Percentiles rank a stretch among this genome's conserved stretches.
These are phyloP conservation scores for Drosophila sucinea DNA, from an alignment of 1,140 invertebrate genomes.

Conservation along the genomic window DNA sequence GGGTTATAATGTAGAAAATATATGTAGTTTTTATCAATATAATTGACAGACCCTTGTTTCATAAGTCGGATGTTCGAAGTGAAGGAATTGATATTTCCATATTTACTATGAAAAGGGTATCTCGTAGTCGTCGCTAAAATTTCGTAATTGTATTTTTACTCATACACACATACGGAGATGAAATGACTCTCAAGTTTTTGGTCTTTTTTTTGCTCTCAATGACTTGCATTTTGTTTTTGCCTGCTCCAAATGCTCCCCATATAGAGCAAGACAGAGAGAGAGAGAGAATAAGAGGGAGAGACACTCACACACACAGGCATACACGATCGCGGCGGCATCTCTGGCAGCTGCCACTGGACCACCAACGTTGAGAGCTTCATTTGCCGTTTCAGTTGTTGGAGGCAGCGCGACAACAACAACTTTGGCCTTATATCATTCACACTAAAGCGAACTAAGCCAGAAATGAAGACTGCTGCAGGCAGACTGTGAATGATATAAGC, in stretches of 20 bases:
- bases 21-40: too few relatives aligned
- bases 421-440: slow-evolving; percentile 7
- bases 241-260: slow-evolving; percentile 58
- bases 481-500: slow-evolving; percentile 17
- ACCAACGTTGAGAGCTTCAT: slow-evolving; percentile 78
- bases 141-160: slow-evolving; percentile 28
- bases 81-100: too few relatives aligned
- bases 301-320: slow-evolving; percentile 28
- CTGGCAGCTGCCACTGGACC: slow-evolving; percentile 77
- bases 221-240: slow-evolving; percentile 76
- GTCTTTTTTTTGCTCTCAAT: slow-evolving; percentile 74
- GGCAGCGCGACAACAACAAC: background rate
- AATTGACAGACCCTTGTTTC: too few relatives aligned
- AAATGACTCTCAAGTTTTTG: slow-evolving; percentile 63
- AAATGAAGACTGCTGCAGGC: background rate
- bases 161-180: slow-evolving; percentile 32
- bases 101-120: background rate
- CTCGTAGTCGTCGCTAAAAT: background rate
- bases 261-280: slow-evolving; percentile 24
- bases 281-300: slow-evolving; percentile 18
- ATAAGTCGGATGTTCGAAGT: too few relatives aligned
- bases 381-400: slow-evolving; percentile 70
- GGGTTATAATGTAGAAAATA: too few relatives aligned
- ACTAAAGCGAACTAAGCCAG: background rate
- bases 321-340: slow-evolving; percentile 60